phyloP scores from a whole-genome alignment of 2,888 invertebrate species.

The Drosophila algonquin region DNA sequence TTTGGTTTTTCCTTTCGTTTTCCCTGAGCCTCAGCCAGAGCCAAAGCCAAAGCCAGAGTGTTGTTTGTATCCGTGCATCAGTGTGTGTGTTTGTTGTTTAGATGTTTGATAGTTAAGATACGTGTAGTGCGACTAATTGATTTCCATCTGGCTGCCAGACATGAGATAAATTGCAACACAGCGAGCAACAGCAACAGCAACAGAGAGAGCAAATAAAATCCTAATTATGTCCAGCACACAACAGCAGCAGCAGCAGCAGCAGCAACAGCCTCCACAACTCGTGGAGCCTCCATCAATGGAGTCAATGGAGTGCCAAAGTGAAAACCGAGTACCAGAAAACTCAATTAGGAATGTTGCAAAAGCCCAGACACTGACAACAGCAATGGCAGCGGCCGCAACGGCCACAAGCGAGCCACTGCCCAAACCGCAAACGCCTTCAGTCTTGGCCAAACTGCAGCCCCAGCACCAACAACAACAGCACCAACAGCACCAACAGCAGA shows the following conservation, averaged over 20 bases:
- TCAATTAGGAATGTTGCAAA: conserved; percentile 73
- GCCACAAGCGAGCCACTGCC: conserved; percentile 18
- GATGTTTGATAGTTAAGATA: conserved; percentile 15
- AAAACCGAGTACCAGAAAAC: conserved; percentile 74
- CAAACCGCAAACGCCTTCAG: conserved; percentile 34
- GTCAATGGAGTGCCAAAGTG: conserved; percentile 71
- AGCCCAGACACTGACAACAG: conserved; percentile 43
- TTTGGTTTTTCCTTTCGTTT: conserved; percentile 2
- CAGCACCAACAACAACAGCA: conserved; percentile 17
- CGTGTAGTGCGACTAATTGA: conserved; percentile 10
- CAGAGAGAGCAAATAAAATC: conserved; percentile 22
- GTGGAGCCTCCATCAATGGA: conserved; percentile 32
- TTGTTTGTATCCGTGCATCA: conserved; percentile 10
- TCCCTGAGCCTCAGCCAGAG: neutral
- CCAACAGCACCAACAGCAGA: conserved; percentile 42
- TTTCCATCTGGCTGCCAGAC: conserved; percentile 39
- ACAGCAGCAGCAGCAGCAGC: neutral
- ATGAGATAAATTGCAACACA: conserved; percentile 45
- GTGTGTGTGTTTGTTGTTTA: conserved; percentile 8
- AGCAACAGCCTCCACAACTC: conserved; percentile 27
- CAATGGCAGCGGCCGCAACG: conserved; percentile 8
- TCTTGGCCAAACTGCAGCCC: conserved; percentile 32
- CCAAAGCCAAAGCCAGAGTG: neutral
- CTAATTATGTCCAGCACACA: neutral
- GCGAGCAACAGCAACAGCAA: neutral